These are phyloP conservation scores for Dromas ardeola DNA, from an alignment of 2,113 vertebrate species.

Conservation along the genomic window DNA sequence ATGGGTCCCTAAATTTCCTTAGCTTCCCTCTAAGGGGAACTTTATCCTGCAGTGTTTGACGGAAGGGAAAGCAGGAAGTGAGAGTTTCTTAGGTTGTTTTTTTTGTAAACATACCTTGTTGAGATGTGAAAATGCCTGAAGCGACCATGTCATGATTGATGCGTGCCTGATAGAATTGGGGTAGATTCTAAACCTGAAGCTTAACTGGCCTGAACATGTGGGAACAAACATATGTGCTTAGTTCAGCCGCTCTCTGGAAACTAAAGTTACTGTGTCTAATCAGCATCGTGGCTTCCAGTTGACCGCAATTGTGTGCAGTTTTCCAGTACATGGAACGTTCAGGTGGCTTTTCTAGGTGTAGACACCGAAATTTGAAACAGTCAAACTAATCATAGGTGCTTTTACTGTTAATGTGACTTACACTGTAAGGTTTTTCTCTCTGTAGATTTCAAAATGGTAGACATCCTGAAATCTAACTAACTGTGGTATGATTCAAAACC, in stretches of 20 bases:
- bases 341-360: background rate
- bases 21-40: background rate
- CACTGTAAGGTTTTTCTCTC: background rate
- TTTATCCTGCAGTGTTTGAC: background rate
- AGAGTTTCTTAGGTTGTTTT: background rate
- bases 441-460: background rate
- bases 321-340: background rate
- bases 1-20: background rate
- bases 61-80: background rate
- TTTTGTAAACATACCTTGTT: background rate
- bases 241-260: background rate
- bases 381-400: background rate
- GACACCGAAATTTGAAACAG: background rate
- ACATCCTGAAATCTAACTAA: background rate
- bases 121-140: background rate
- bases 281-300: background rate
- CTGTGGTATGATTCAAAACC: background rate
- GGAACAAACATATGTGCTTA: background rate
- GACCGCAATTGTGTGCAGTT: background rate
- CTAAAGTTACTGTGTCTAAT: rapidly evolving
- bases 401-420: background rate
- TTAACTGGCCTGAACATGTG: background rate
- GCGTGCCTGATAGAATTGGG: background rate
- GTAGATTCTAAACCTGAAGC: background rate
- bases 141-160: rapidly evolving